These are phyloP conservation scores for Mormyrus iriodes DNA, from an alignment of 2,113 vertebrate species.

Conservation along the genomic window DNA sequence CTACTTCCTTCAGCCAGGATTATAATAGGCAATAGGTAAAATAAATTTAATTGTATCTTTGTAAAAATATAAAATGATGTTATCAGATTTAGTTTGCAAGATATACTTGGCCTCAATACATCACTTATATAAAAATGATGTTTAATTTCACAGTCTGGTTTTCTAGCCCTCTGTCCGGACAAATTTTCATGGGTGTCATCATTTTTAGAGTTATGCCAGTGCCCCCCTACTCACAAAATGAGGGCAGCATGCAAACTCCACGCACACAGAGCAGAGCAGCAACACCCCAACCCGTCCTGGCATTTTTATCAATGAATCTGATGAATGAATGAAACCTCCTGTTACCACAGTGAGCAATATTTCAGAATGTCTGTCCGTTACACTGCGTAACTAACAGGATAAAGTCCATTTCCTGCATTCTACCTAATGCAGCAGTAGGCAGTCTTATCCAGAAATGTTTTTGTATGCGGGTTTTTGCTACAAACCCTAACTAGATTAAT, in stretches of 20 bases:
- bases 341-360: not conserved
- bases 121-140: not conserved
- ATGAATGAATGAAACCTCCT: not conserved
- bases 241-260: not conserved
- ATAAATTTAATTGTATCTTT: no score
- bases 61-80: not conserved
- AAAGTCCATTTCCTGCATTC: not conserved
- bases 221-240: not conserved
- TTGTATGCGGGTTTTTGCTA: not conserved
- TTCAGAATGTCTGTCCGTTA: not conserved
- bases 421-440: not conserved
- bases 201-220: not conserved
- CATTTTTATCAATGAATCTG: not conserved
- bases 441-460: not conserved
- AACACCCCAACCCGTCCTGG: not conserved
- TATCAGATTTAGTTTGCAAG: not conserved
- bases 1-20: conserved; percentile 6
- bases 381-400: not conserved
- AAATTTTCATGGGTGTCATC: not conserved
- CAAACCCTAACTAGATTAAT: not conserved
- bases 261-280: not conserved
- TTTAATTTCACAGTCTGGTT: not conserved
- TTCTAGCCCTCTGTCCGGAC: not conserved
- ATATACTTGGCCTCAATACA: not conserved
- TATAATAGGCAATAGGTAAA: not conserved